Percentiles rank a stretch among this genome's conserved stretches.
phyloP scores from a whole-genome alignment of 2,113 vertebrate genomes.

The Dasyprocta punctata region DNA sequence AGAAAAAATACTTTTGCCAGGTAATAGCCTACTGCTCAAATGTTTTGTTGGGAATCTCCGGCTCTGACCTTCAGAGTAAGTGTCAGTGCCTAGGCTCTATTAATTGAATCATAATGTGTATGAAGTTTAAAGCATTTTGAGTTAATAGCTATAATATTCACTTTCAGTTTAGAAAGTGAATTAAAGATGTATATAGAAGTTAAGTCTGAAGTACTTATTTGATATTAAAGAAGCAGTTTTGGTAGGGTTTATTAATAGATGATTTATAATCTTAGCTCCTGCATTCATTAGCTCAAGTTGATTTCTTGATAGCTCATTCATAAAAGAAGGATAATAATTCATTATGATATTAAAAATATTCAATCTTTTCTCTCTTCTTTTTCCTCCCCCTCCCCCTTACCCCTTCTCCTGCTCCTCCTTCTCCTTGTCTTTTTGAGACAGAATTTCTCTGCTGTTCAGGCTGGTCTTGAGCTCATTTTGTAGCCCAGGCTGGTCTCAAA shows the following conservation, averaged over 20 bases:
- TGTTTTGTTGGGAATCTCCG: slow-evolving; percentile 52
- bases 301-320: slow-evolving; percentile 35
- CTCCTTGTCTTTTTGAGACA: too few species aligned
- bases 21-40: slow-evolving; percentile 82
- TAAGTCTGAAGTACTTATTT: slow-evolving; percentile 11
- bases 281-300: not conserved
- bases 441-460: too few species aligned
- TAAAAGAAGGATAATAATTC: not conserved
- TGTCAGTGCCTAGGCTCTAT: slow-evolving; percentile 56
- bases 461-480: too few species aligned
- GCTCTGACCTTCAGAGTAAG: slow-evolving; percentile 48
- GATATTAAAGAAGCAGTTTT: not conserved
- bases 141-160: not conserved
- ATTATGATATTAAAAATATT: not conserved
- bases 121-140: slow-evolving; percentile 54
- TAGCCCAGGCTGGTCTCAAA: too few species aligned
- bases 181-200: not conserved
- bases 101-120: slow-evolving; percentile 37
- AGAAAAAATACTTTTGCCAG: slow-evolving; percentile 89
- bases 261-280: not conserved
- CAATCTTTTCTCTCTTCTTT: not conserved
- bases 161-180: not conserved
- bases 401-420: too few species aligned
- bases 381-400: too few species aligned
- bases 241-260: not conserved